Evolutionary conservation across 2,888 invertebrate species (phyloP).

Genomic region (Zootermopsis nevadensis): DNA sequence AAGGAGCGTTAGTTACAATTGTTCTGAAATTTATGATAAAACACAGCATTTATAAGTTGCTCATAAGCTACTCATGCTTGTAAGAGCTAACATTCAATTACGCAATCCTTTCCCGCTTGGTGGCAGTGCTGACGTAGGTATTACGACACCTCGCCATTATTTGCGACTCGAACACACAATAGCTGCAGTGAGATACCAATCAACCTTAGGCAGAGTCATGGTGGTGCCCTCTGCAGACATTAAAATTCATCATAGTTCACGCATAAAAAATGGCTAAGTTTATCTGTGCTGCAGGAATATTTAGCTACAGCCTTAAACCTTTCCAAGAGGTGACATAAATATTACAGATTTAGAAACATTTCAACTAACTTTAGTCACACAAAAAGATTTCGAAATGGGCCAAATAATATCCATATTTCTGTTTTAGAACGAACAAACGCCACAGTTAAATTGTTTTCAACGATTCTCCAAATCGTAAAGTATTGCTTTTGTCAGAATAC

Average conservation of each 20-base stretch:
- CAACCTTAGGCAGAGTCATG: not conserved
- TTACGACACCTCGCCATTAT: slow-evolving; percentile 17
- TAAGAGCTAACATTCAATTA: slow-evolving; percentile 16
- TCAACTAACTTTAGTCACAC: not conserved
- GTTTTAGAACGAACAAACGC: not conserved
- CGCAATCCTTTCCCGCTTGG: not conserved
- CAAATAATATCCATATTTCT: not conserved
- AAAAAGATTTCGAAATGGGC: not conserved
- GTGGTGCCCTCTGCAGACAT: not conserved
- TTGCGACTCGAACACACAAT: slow-evolving; percentile 14
- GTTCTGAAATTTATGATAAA: too few relatives aligned
- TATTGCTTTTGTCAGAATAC: not conserved
- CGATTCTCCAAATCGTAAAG: not conserved
- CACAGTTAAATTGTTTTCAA: not conserved
- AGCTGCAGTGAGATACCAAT: not conserved
- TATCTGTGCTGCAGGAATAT: not conserved
- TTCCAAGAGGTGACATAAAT: not conserved
- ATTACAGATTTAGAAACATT: not conserved
- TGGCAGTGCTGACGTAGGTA: slow-evolving; percentile 25
- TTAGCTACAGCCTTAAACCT: not conserved
- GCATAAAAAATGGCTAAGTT: not conserved
- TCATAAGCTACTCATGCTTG: slow-evolving; percentile 27
- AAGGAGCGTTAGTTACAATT: too few relatives aligned
- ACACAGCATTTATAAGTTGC: not conserved
- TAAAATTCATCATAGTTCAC: not conserved